These are phyloP conservation scores for Amblyraja radiata DNA, from an alignment of 2,797 vertebrate species.

Conservation along the genomic window DNA sequence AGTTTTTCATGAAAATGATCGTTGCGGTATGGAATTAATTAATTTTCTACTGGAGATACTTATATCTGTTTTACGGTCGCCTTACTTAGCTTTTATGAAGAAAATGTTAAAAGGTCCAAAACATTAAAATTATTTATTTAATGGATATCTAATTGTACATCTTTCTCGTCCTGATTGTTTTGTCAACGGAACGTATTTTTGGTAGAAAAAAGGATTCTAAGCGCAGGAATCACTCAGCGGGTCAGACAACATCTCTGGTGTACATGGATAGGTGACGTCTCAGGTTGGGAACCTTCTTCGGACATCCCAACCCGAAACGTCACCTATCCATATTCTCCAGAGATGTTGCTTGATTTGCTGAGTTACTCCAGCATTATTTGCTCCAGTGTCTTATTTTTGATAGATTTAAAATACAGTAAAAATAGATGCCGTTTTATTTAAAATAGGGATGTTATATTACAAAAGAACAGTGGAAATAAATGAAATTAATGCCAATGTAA, in stretches of 20 bases:
- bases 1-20: not conserved
- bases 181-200: not conserved
- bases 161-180: not conserved
- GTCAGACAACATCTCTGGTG: too few species aligned
- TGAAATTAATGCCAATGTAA: not conserved
- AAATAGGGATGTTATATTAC: not conserved
- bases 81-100: not conserved
- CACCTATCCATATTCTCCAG: too few species aligned
- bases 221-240: too few species aligned
- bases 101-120: not conserved
- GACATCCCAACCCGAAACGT: too few species aligned
- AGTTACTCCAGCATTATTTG: too few species aligned
- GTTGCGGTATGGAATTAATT: not conserved
- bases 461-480: not conserved
- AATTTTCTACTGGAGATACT: not conserved
- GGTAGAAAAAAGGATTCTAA: too few species aligned
- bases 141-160: not conserved
- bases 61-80: not conserved
- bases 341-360: too few species aligned
- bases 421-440: too few species aligned
- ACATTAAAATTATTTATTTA: not conserved
- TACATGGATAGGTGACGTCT: too few species aligned
- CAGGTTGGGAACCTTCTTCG: too few species aligned
- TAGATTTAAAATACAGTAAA: not conserved
- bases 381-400: not conserved